These are phyloP conservation scores for Erebia ligea DNA, from an alignment of 2,888 invertebrate species.

Conservation along the genomic window DNA sequence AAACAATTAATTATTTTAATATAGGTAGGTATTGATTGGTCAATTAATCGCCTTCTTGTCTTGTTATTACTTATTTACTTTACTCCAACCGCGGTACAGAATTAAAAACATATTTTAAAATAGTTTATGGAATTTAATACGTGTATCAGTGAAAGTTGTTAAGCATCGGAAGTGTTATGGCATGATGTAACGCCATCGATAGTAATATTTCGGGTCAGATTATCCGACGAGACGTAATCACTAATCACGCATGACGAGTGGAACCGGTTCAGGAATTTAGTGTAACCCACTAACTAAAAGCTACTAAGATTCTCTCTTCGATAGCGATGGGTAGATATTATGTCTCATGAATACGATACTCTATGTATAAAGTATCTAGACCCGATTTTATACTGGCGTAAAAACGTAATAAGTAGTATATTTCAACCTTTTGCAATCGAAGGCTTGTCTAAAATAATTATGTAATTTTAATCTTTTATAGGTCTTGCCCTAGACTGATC, in stretches of 20 bases:
- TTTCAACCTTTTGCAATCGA: background rate
- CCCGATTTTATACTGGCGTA: background rate
- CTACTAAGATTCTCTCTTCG: conserved; percentile 22
- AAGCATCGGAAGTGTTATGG: conserved; percentile 43
- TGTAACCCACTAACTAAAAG: conserved; percentile 27
- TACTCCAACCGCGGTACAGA: too few relatives aligned
- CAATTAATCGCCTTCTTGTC: too few relatives aligned
- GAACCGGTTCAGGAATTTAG: conserved; percentile 53
- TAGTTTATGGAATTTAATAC: conserved; percentile 34
- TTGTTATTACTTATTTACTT: too few relatives aligned
- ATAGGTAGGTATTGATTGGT: too few relatives aligned
- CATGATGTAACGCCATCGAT: conserved; percentile 55
- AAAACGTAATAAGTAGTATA: background rate
- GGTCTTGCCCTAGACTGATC: background rate
- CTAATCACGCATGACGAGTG: conserved; percentile 39
- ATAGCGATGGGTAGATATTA: background rate
- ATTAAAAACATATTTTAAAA: background rate
- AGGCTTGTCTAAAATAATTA: background rate
- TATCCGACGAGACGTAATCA: conserved; percentile 67
- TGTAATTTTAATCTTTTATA: background rate
- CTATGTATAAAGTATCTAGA: too few relatives aligned
- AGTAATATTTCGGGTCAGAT: conserved; percentile 55
- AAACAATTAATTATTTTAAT: too few relatives aligned
- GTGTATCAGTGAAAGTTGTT: conserved; percentile 53
- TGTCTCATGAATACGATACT: too few relatives aligned